Conservation (phyloP, 2,888 invertebrate genomes). For the Ferrisia virgata region DNA sequence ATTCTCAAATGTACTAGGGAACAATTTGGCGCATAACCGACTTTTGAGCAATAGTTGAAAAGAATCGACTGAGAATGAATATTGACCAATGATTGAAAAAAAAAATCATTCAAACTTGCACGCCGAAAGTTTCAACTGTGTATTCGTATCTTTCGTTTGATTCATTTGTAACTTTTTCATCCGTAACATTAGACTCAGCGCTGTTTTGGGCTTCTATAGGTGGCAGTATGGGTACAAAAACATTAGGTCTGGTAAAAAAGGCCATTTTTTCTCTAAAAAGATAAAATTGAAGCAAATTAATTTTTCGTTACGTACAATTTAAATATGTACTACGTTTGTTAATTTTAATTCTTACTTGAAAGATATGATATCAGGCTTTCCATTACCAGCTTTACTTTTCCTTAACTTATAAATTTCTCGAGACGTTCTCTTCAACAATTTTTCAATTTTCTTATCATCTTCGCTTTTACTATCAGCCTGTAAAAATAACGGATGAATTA, state of each 20-base stretch:
- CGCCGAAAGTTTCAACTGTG: constrained; percentile 40
- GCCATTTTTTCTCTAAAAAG: constrained; percentile 89
- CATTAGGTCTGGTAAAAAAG: constrained; percentile 82
- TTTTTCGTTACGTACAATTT: neutral
- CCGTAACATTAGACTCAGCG: neutral
- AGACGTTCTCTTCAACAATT: constrained; percentile 80
- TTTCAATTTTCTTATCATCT: constrained; percentile 70
- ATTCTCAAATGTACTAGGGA: neutral
- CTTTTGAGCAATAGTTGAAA: too few relatives aligned
- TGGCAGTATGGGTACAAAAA: constrained; percentile 72
- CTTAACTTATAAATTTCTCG: constrained; percentile 87
- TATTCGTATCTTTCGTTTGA: constrained; percentile 44
- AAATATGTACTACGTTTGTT: neutral
- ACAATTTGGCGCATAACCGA: neutral
- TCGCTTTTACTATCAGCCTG: constrained; percentile 61
- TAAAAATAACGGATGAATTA: neutral
- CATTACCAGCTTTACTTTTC: constrained; percentile 80
- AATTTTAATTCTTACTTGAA: constrained; percentile 71
- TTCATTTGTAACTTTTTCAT: constrained; percentile 37
- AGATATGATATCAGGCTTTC: constrained; percentile 85
- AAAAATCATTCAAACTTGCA: constrained; percentile 20
- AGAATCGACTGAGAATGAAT: neutral
- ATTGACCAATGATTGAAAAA: neutral
- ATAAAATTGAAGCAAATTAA: constrained; percentile 47
- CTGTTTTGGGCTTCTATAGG: constrained; percentile 58